Percentiles rank a stretch among this genome's conserved stretches.
These are phyloP conservation scores for Byasa hedistus DNA, from an alignment of 2,888 invertebrate species.

Conservation along the genomic window DNA sequence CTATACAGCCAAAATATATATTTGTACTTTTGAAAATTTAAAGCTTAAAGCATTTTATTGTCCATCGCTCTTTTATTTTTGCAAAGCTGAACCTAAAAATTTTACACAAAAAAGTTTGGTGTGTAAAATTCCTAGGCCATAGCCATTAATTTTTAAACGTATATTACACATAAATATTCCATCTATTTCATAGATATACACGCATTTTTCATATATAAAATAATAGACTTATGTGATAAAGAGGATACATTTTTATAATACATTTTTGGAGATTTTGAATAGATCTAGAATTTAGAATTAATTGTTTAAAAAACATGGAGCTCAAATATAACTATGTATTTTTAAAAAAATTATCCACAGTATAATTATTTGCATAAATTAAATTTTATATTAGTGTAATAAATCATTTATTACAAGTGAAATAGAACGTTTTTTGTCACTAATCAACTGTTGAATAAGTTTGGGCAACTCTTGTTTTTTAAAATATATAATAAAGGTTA, in stretches of 20 bases:
- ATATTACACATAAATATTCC: constrained; percentile 4
- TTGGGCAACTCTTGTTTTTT: background rate
- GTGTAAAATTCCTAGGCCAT: background rate
- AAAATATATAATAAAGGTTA: background rate
- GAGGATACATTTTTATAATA: constrained; percentile 14
- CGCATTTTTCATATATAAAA: constrained; percentile 19
- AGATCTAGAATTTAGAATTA: constrained; percentile 5
- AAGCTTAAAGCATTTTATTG: constrained; percentile 28
- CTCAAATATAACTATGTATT: constrained; percentile 18
- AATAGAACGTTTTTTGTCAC: background rate
- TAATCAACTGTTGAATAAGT: background rate
- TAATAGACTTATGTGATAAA: constrained; percentile 1
- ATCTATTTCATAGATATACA: constrained; percentile 2
- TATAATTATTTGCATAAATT: background rate
- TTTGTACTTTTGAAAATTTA: constrained; percentile 4
- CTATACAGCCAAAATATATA: constrained; percentile 14
- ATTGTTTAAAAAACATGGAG: constrained; percentile 9
- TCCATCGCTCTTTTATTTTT: background rate
- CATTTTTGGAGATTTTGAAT: constrained; percentile 13
- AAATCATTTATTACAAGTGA: background rate
- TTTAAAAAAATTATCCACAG: constrained; percentile 3
- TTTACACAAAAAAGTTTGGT: background rate
- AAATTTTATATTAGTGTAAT: background rate
- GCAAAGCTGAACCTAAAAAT: background rate
- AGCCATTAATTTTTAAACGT: constrained; percentile 1